Evolutionary conservation across 1,140 invertebrate species (phyloP), one percentile per base, ranked within the genome.

Genomic region (Lepidotrigona ventralis): DNA sequence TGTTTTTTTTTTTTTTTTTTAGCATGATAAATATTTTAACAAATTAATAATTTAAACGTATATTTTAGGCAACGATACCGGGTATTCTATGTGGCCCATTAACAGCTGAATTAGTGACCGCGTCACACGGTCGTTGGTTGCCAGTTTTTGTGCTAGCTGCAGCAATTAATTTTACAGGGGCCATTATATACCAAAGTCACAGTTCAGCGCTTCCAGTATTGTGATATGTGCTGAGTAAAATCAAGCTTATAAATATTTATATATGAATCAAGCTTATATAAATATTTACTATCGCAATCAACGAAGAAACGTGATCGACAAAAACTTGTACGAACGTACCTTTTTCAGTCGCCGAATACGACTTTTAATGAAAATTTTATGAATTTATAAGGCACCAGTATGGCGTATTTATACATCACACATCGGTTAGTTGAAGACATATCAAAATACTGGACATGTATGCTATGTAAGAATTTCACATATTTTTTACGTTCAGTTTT

Each of bases 81-180:
- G 97, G 97, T 46, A 97, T 97, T 79, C 92, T 97, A 51, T 97
- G 96, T 91, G 97, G 97, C n/a, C 97, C 97, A 64, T 86, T 97
- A 54, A 97, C 97, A 23, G 97, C 97, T 11, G 96, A 97, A 91
- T 92, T 97, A 75, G 97, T 97, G 0, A 96, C 95, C 1, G 95
- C 96, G 63, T 97, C 96, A 6, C 95, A 96, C 87, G 96, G 97
- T 46, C 94, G 96, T 78, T 97, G 97, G 97, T 95, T 97, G 92
- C 96, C 96, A 4, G 97, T 97, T 26, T 97, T 97, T 92, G 95
- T 97, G 58, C 92, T 97, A 21, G 97, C 97, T 9, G 96, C 96
- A 3, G 95, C 95, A 51, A 95, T 97, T 29, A 97, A 97, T 94
- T 96, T 97, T 89, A 96, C 96, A n/a, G 97, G 96, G 66, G 96